Conservation (phyloP, 2,797 vertebrate species). For the Urocyon cinereoargenteus region DNA sequence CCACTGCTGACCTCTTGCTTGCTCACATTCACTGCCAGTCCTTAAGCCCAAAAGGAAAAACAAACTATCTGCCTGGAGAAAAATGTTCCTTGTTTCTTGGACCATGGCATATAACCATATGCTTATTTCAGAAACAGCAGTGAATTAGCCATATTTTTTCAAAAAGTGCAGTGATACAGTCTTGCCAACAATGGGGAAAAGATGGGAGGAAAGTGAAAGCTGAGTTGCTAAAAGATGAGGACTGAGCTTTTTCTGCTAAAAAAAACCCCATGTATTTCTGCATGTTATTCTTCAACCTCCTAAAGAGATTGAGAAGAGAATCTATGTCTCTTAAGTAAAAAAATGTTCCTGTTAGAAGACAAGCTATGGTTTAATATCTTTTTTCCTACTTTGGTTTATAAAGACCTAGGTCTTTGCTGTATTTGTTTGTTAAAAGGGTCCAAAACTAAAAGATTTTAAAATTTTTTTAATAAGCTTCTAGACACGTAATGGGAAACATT, state of each 20-base stretch:
- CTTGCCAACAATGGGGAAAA: not conserved
- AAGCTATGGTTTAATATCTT: not conserved
- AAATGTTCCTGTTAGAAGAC: not conserved
- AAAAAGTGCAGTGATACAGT: not conserved
- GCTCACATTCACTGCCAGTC: not conserved
- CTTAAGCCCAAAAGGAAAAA: conserved; percentile 22
- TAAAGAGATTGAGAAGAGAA: not conserved
- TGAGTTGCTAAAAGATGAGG: not conserved
- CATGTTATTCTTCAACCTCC: conserved; percentile 20
- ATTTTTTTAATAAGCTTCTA: not conserved
- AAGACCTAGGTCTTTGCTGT: not conserved
- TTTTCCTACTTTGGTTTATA: not conserved
- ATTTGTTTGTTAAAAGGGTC: conserved; percentile 9
- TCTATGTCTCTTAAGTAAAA: not conserved
- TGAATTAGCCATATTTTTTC: not conserved
- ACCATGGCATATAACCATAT: not conserved
- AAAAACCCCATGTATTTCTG: not conserved
- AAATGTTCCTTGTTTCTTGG: not conserved
- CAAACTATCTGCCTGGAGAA: not conserved
- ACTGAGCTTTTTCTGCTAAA: not conserved
- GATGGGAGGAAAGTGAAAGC: not conserved
- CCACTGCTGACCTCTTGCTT: not conserved
- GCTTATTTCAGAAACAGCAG: conserved; percentile 34
- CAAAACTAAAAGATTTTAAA: not conserved
- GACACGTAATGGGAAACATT: not conserved